phyloP scores from a whole-genome alignment of 2,797 vertebrate species.

The Spinibarbus caldwelli region DNA sequence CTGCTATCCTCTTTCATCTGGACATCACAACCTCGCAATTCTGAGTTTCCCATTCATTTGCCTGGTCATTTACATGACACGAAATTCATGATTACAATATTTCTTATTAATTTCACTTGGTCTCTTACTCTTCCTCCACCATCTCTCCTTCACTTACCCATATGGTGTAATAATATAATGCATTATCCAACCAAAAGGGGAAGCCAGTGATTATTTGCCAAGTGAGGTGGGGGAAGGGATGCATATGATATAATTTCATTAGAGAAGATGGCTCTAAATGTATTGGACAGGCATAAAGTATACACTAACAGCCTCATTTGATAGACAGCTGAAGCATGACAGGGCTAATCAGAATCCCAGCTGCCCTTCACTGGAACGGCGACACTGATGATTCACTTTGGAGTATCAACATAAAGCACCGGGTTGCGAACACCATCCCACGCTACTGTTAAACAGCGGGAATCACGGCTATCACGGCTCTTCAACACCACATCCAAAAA shows the following conservation, averaged over 20 bases:
- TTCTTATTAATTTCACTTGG: neutral
- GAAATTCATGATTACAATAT: neutral
- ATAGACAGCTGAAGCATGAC: constrained; percentile 63
- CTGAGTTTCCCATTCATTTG: neutral
- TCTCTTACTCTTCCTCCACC: neutral
- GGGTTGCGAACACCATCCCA: neutral
- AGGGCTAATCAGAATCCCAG: constrained; percentile 61
- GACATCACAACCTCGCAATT: neutral
- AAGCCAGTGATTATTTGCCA: constrained; percentile 20
- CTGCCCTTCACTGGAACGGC: constrained; percentile 12
- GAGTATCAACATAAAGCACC: neutral
- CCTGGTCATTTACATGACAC: neutral
- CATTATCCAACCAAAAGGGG: constrained; percentile 70
- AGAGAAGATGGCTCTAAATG: constrained; percentile 61
- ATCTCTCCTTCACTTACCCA: neutral
- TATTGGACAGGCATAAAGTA: constrained; percentile 46
- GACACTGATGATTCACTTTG: constrained; percentile 43
- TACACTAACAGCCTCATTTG: constrained; percentile 64
- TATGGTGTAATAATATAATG: constrained; percentile 38
- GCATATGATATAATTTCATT: constrained; percentile 65
- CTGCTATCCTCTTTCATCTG: neutral
- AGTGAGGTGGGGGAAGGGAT: constrained; percentile 34
- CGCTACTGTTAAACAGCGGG: constrained; percentile 3
- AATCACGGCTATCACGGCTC: constrained; percentile 7
- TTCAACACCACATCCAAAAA: constrained; percentile 5